Evolutionary conservation across 2,797 vertebrate genomes (phyloP).

Genomic region (Myioborus miniatus): DNA sequence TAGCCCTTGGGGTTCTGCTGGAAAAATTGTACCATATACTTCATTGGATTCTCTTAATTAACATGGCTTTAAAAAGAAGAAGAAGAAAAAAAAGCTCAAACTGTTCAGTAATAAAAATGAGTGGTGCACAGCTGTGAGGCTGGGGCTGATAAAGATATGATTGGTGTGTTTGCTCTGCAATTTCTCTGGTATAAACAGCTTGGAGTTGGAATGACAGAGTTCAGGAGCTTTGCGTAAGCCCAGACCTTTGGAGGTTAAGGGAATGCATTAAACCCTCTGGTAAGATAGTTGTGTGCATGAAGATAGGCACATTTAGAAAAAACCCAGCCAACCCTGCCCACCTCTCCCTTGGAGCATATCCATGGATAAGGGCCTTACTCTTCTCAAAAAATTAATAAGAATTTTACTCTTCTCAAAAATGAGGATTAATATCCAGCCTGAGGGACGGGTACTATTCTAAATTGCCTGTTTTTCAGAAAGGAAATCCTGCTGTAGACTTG

Average conservation of each 20-base stretch:
- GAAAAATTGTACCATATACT: neutral
- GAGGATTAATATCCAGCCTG: neutral
- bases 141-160: neutral
- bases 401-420: neutral
- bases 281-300: neutral
- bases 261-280: neutral
- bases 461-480: neutral
- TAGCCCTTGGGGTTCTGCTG: neutral
- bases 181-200: neutral
- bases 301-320: neutral
- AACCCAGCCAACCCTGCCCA: neutral
- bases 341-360: neutral
- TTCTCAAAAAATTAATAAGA: neutral
- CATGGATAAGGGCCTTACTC: neutral
- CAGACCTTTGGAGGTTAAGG: neutral
- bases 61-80: neutral
- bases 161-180: neutral
- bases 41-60: constrained; percentile 11
- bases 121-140: neutral
- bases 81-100: neutral
- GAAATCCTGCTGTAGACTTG: accelerated
- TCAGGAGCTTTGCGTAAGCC: neutral
- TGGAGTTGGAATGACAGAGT: neutral
- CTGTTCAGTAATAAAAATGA: neutral
- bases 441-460: neutral